Evolutionary conservation across 2,888 invertebrate species (phyloP).

Genomic region (Ophioninae sp.): DNA sequence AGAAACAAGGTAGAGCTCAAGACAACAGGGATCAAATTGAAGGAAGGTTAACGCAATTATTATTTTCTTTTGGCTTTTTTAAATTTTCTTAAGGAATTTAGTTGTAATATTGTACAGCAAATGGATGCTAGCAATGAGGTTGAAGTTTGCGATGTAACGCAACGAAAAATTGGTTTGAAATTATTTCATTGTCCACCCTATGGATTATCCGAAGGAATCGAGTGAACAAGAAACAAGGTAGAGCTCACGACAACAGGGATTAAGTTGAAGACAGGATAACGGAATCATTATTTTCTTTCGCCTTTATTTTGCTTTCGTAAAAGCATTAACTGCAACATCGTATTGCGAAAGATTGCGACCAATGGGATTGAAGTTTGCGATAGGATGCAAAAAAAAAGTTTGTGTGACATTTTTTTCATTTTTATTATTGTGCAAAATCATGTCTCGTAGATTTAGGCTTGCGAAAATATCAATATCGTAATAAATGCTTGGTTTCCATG

Average conservation of each 20-base stretch:
- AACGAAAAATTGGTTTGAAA: no score
- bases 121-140: not conserved
- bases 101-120: not conserved
- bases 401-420: no score
- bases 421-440: no score
- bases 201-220: slow-evolving; percentile 79
- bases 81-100: not conserved
- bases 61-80: not conserved
- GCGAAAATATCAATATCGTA: no score
- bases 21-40: slow-evolving; percentile 22
- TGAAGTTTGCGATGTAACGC: no score
- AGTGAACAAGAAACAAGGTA: slow-evolving; percentile 74
- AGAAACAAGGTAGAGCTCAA: slow-evolving; percentile 67
- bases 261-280: slow-evolving; percentile 11
- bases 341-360: not conserved
- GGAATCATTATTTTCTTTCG: not conserved
- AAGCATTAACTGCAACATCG: not conserved
- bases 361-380: no score
- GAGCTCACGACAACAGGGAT: slow-evolving; percentile 1
- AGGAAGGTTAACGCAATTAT: not conserved
- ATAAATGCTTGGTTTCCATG: no score
- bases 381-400: no score
- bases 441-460: no score
- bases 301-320: not conserved
- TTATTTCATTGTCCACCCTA: no score